Evolutionary conservation across 1,140 invertebrate genomes (phyloP).

Genomic region (Papilio dardanus): DNA sequence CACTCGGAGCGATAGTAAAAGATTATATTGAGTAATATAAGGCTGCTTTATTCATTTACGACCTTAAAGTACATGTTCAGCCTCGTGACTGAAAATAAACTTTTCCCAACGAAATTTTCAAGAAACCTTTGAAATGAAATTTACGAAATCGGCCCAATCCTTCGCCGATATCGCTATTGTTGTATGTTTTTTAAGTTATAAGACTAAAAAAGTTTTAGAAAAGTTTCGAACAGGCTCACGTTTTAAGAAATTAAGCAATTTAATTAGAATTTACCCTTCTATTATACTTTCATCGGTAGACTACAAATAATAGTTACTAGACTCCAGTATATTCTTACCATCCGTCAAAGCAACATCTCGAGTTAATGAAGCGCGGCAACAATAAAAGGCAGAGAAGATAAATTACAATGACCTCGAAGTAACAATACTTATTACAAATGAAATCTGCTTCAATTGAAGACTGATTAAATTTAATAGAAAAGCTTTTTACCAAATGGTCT

Average conservation of each 20-base stretch:
- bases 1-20: slow-evolving; percentile 9
- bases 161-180: not conserved
- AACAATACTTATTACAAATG: slow-evolving; percentile 18
- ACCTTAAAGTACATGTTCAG: not conserved
- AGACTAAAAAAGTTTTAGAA: not conserved
- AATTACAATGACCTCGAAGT: slow-evolving; percentile 1
- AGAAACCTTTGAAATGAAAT: not conserved
- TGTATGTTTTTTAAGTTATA: not conserved
- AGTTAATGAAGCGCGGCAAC: slow-evolving; percentile 1
- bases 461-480: slow-evolving; percentile 16
- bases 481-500: slow-evolving; percentile 20
- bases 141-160: not conserved
- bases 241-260: not conserved
- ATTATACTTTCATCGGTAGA: too few relatives aligned
- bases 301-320: too few relatives aligned
- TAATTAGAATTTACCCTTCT: too few relatives aligned
- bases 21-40: not conserved
- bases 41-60: not conserved
- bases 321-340: not conserved
- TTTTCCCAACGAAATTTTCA: not conserved
- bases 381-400: slow-evolving; percentile 1
- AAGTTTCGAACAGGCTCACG: not conserved
- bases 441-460: slow-evolving; percentile 5
- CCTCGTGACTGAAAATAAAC: not conserved
- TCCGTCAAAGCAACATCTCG: not conserved